Evolutionary conservation across 1,140 invertebrate genomes (phyloP).

Genomic region (Brachionus rotundiformis): DNA sequence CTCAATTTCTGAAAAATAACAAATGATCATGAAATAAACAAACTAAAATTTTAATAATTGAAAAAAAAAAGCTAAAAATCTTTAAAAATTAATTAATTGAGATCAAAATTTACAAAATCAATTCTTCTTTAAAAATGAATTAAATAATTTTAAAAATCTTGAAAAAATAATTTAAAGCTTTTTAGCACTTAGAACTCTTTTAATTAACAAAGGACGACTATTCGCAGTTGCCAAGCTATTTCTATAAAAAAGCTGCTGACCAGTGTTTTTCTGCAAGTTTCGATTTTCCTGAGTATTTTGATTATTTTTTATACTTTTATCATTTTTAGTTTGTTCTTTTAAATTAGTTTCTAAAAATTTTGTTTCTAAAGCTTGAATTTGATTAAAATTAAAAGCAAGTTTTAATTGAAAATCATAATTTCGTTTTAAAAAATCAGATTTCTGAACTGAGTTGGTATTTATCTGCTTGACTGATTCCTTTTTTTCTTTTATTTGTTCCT

Average conservation of each 20-base stretch:
- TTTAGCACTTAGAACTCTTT: conserved; percentile 35
- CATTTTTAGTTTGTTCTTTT: not conserved
- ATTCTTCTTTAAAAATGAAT: not conserved
- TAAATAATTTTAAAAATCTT: not conserved
- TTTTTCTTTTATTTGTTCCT: not conserved
- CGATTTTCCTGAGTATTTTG: not conserved
- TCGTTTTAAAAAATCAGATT: conserved; percentile 14
- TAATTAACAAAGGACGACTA: not conserved
- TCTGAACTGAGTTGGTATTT: not conserved
- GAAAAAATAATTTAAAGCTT: conserved; percentile 6
- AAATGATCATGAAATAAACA: too few relatives aligned
- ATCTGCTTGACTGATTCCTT: not conserved
- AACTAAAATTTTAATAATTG: too few relatives aligned
- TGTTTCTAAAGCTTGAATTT: conserved; percentile 27
- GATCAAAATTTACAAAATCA: not conserved
- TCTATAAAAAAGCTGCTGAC: not conserved
- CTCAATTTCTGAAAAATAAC: too few relatives aligned
- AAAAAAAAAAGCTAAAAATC: too few relatives aligned
- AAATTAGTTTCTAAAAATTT: not conserved
- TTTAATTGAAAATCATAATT: conserved; percentile 34
- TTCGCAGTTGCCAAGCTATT: conserved; percentile 19
- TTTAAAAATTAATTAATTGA: not conserved
- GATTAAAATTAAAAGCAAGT: conserved; percentile 16
- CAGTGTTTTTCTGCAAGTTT: not conserved
- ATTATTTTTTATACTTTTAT: not conserved